Evolutionary conservation across 2,113 vertebrate genomes (phyloP).

Genomic region (Ameiurus melas): DNA sequence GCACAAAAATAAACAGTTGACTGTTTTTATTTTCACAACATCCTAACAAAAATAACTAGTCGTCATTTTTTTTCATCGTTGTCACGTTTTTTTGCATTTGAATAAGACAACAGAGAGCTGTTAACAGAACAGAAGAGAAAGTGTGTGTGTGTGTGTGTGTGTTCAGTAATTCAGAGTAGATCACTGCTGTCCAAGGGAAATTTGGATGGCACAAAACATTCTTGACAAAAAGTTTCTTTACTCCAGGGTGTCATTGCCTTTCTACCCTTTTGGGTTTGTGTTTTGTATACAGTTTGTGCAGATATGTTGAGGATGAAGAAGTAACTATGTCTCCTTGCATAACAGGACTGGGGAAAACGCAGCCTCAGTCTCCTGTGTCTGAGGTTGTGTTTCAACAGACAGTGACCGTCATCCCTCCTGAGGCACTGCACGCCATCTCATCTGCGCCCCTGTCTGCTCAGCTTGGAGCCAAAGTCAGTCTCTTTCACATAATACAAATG

Average conservation of each 20-base stretch:
- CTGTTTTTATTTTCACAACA: too few relatives aligned
- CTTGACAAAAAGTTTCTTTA: background rate
- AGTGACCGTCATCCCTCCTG: slow-evolving; percentile 63
- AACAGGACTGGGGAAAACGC: slow-evolving; percentile 64
- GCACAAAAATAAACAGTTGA: too few relatives aligned
- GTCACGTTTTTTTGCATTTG: too few relatives aligned
- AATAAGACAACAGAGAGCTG: too few relatives aligned
- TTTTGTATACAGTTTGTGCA: background rate
- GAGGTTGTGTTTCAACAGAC: slow-evolving; percentile 74
- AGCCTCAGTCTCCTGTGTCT: slow-evolving; percentile 58
- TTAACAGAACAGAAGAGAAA: too few relatives aligned
- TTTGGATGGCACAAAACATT: background rate
- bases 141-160: too few relatives aligned
- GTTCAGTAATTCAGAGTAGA: too few relatives aligned
- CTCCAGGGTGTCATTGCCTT: background rate
- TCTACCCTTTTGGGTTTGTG: background rate
- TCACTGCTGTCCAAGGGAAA: background rate
- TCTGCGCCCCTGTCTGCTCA: slow-evolving; percentile 61
- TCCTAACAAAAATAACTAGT: too few relatives aligned
- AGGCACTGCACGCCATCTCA: slow-evolving; percentile 55
- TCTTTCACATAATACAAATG: background rate
- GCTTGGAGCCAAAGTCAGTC: slow-evolving; percentile 71
- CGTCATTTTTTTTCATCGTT: too few relatives aligned
- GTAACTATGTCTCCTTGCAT: background rate
- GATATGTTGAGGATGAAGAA: background rate